Conservation (phyloP, 2,113 vertebrate genomes). For the Thamnophis sirtalis region DNA sequence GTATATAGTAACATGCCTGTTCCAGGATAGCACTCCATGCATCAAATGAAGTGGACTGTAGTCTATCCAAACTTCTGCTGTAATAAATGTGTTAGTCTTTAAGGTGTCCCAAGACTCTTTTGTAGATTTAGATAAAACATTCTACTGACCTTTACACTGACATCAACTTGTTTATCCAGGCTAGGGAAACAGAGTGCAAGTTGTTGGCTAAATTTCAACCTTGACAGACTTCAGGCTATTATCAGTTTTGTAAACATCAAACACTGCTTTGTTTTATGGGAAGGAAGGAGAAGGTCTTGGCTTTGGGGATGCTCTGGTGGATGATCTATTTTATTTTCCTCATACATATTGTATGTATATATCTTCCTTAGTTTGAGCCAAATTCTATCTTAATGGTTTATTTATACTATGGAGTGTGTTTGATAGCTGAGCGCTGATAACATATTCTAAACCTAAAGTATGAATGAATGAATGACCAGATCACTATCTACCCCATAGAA, state of each 20-base stretch:
- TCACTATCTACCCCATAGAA: constrained; percentile 33
- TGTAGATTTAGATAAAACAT: constrained; percentile 32
- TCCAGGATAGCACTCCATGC: neutral
- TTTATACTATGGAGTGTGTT: constrained; percentile 21
- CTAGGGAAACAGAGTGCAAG: constrained; percentile 40
- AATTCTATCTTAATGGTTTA: constrained; percentile 24
- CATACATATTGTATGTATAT: constrained; percentile 11
- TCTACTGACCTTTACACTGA: constrained; percentile 54
- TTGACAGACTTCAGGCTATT: constrained; percentile 45
- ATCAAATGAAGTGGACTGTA: neutral
- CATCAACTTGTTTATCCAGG: constrained; percentile 50
- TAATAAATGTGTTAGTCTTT: neutral
- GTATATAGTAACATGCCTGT: neutral
- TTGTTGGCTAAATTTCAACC: constrained; percentile 35
- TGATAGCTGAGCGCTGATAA: constrained; percentile 31
- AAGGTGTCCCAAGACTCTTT: neutral
- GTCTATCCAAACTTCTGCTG: neutral
- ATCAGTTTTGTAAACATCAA: constrained; percentile 38
- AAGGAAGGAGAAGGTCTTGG: constrained; percentile 29
- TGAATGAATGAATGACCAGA: constrained; percentile 25
- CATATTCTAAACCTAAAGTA: constrained; percentile 19
- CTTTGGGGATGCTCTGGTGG: neutral
- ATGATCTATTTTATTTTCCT: constrained; percentile 1
- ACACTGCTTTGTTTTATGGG: constrained; percentile 51
- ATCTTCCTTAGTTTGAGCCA: constrained; percentile 20